Evolutionary conservation across 2,888 invertebrate genomes (phyloP).

Genomic region (Ryuthela nishihirai): DNA sequence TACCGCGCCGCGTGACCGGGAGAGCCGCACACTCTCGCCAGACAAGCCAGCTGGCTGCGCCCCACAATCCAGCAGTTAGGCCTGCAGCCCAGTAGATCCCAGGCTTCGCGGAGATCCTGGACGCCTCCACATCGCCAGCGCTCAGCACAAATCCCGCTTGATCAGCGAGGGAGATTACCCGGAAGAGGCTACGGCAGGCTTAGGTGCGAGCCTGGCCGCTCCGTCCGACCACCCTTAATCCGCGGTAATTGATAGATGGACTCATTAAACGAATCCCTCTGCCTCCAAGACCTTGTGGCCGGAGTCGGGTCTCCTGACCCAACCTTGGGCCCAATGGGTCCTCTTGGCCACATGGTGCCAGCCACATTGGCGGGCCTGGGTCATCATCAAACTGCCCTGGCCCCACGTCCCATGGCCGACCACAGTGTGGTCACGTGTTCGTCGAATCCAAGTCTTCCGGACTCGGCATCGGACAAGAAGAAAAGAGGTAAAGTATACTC

Average conservation of each 20-base stretch:
- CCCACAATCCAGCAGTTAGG: too few species aligned
- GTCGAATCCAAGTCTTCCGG: constrained; percentile 12
- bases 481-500: constrained; percentile 39
- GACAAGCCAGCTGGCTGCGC: constrained; percentile 10
- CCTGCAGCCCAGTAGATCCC: background rate
- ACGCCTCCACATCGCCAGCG: constrained; percentile 10
- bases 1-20: constrained; percentile 32
- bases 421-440: constrained; percentile 30
- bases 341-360: constrained; percentile 36
- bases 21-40: constrained; percentile 15
- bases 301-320: constrained; percentile 42
- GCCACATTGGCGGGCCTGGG: too few species aligned
- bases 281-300: constrained; percentile 46
- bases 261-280: constrained; percentile 50
- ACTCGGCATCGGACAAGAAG: constrained; percentile 34
- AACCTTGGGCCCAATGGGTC: constrained; percentile 29
- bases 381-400: constrained; percentile 19
- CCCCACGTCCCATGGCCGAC: constrained; percentile 25
- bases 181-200: too few species aligned
- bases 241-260: constrained; percentile 39
- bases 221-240: constrained; percentile 1
- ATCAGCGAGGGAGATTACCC: constrained; percentile 29
- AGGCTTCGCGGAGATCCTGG: constrained; percentile 17
- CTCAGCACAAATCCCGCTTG: constrained; percentile 26
- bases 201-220: constrained; percentile 17